phyloP scores from a whole-genome alignment of 1,140 invertebrate species.

The Choristoneura fumiferana region DNA sequence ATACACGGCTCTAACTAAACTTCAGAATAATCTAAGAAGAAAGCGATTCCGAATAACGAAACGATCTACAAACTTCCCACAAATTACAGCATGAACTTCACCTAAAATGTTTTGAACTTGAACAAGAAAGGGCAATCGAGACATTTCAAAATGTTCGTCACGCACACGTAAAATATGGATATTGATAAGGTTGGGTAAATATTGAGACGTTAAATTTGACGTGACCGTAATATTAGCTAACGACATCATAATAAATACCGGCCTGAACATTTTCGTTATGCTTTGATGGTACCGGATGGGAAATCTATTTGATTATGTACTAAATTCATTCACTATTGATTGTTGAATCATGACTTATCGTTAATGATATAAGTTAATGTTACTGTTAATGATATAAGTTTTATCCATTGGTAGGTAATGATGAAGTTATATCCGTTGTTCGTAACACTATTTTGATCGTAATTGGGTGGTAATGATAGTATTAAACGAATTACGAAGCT shows the following conservation, averaged over 20 bases:
- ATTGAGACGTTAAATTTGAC: constrained; percentile 22
- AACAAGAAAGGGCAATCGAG: constrained; percentile 13
- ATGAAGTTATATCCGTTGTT: not conserved
- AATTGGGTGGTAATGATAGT: not conserved
- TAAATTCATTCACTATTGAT: not conserved
- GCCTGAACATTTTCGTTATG: not conserved
- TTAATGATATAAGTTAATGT: not conserved
- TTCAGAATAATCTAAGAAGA: no score
- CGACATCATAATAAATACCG: not conserved
- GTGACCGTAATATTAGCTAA: constrained; percentile 1
- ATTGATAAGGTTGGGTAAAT: constrained; percentile 37
- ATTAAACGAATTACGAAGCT: no score
- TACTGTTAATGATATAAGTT: not conserved
- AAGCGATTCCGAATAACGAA: no score
- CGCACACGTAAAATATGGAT: constrained; percentile 43
- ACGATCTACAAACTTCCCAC: not conserved
- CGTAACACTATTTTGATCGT: not conserved
- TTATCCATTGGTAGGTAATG: not conserved
- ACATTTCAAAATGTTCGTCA: constrained; percentile 27
- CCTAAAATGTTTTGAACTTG: constrained; percentile 20
- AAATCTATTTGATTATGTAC: not conserved
- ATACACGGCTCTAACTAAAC: no score
- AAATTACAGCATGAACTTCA: constrained; percentile 19
- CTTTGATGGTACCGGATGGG: not conserved
- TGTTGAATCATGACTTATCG: not conserved